Conservation (phyloP, 2,888 invertebrate genomes). For the Limnephilus marmoratus region DNA sequence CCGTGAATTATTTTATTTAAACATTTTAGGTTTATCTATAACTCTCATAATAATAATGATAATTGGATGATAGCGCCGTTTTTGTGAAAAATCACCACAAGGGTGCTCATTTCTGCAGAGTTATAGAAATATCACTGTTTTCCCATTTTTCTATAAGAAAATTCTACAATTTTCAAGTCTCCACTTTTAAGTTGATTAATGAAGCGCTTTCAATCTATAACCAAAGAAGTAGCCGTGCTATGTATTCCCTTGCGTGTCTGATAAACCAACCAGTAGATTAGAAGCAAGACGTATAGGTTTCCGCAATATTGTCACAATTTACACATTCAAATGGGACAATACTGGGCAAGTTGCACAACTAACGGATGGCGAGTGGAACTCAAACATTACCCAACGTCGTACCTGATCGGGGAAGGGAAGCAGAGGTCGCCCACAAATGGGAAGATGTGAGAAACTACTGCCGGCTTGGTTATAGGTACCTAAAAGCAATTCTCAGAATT, state of each 20-base stretch:
- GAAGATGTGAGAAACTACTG: neutral
- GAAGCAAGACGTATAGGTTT: neutral
- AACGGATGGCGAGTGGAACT: neutral
- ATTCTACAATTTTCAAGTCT: too few species aligned
- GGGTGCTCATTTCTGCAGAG: too few species aligned
- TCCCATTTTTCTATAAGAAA: too few species aligned
- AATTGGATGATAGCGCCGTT: too few species aligned
- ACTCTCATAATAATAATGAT: too few species aligned
- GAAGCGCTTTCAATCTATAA: neutral
- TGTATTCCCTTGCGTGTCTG: neutral
- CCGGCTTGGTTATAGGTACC: too few species aligned
- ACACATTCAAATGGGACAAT: neutral
- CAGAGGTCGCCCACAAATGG: neutral
- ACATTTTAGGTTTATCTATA: too few species aligned
- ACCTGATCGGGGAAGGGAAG: neutral
- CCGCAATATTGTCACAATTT: neutral
- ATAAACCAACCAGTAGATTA: neutral
- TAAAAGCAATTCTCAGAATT: too few species aligned
- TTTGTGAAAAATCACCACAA: too few species aligned
- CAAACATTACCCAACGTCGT: neutral
- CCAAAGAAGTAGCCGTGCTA: neutral
- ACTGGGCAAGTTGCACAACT: neutral
- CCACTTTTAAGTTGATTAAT: too few species aligned
- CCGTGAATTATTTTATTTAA: too few species aligned
- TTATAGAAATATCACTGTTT: too few species aligned